These are phyloP conservation scores for Leptopilina clavipes DNA, from an alignment of 1,140 invertebrate genomes.

Conservation along the genomic window DNA sequence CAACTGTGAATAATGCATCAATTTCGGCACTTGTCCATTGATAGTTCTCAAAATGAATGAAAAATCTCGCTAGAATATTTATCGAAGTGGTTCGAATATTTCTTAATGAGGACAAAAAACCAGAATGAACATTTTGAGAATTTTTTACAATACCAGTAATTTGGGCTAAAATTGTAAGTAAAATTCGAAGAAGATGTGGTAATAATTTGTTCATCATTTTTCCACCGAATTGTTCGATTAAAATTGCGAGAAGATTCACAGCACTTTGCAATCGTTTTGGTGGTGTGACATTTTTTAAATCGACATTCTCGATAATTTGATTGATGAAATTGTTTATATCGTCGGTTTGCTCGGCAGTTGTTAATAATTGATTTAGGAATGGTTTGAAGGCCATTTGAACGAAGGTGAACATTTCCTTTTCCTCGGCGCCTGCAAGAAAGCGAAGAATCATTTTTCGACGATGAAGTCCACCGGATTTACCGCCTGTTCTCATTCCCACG, in stretches of 20 bases:
- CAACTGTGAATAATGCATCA: slow-evolving; percentile 84
- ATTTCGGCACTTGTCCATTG: slow-evolving; percentile 83
- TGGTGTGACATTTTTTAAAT: slow-evolving; percentile 79
- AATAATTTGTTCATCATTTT: slow-evolving; percentile 81
- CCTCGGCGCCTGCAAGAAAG: slow-evolving; percentile 87
- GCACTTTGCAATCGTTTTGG: slow-evolving; percentile 85
- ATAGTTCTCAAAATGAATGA: slow-evolving; percentile 86
- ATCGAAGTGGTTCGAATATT: slow-evolving; percentile 79
- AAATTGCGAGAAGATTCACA: slow-evolving; percentile 84
- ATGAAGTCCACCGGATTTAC: slow-evolving; percentile 82
- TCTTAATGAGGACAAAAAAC: slow-evolving; percentile 81
- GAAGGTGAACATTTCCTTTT: slow-evolving; percentile 86
- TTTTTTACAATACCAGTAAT: slow-evolving; percentile 77
- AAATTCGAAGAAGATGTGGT: slow-evolving; percentile 82
- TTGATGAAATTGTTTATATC: slow-evolving; percentile 71
- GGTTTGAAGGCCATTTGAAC: slow-evolving; percentile 88
- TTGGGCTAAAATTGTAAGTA: slow-evolving; percentile 82
- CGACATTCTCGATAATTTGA: slow-evolving; percentile 72
- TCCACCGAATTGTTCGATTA: slow-evolving; percentile 90
- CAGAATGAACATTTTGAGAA: slow-evolving; percentile 76
- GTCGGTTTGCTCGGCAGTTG: slow-evolving; percentile 64
- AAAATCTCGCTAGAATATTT: slow-evolving; percentile 82
- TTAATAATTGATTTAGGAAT: slow-evolving; percentile 80
- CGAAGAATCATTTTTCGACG: slow-evolving; percentile 85
- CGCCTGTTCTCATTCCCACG: slow-evolving; percentile 81